Percentiles rank a stretch among this genome's conserved stretches.
phyloP scores from a whole-genome alignment of 2,888 invertebrate genomes.

The Diachrysia chrysitis region DNA sequence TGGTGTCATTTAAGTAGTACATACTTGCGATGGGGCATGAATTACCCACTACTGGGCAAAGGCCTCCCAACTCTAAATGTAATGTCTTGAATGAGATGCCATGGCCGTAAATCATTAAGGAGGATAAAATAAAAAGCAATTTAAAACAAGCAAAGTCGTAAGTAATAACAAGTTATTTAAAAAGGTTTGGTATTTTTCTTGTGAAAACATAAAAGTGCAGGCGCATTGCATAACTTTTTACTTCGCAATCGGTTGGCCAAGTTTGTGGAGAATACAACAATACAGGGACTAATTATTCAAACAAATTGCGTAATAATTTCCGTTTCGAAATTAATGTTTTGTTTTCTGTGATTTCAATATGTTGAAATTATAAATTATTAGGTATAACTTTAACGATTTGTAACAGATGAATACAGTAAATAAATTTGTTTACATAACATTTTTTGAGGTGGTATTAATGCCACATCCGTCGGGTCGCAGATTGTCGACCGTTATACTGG shows the following conservation, averaged over 20 bases:
- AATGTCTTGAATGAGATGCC: no score
- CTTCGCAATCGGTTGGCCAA: slow-evolving; percentile 22
- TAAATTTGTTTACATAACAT: no score
- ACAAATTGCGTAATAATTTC: neutral
- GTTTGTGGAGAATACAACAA: no score
- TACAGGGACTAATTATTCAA: neutral
- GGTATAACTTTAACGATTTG: neutral
- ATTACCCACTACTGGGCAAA: no score
- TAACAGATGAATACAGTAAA: no score
- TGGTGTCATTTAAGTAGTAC: no score
- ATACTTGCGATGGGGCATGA: no score
- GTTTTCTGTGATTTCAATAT: neutral
- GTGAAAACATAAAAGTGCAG: slow-evolving; percentile 35
- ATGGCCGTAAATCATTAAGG: no score
- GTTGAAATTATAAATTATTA: neutral
- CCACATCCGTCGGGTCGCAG: no score
- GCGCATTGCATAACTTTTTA: slow-evolving; percentile 26
- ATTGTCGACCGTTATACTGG: no score
- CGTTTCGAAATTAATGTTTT: neutral
- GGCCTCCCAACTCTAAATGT: no score
- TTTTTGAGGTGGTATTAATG: no score
- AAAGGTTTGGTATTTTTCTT: slow-evolving; percentile 1
- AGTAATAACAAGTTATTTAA: neutral
- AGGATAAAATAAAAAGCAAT: neutral
- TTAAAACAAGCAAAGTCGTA: neutral